Conservation (phyloP, 2,113 vertebrate species). For the Ramphastos sulfuratus region DNA sequence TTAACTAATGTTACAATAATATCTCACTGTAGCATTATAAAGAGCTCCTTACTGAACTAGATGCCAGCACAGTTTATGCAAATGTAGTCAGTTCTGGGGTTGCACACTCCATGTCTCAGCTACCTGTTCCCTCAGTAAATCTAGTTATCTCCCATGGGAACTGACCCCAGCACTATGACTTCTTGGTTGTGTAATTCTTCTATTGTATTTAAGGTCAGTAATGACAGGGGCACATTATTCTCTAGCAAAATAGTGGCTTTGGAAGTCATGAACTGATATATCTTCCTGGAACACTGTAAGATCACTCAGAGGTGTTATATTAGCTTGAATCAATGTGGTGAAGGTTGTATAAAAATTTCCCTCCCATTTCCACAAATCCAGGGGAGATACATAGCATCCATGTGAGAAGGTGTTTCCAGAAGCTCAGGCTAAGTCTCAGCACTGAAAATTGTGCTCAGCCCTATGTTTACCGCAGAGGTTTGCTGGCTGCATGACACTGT, state of each 20-base stretch:
- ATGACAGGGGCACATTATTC: not conserved
- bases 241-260: not conserved
- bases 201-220: not conserved
- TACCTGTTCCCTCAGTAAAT: not conserved
- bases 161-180: not conserved
- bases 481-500: not conserved
- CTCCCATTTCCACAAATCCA: not conserved
- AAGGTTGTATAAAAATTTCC: not conserved
- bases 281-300: not conserved
- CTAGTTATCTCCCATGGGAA: not conserved
- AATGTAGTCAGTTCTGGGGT: not conserved
- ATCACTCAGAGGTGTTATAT: not conserved
- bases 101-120: not conserved
- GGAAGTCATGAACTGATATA: not conserved
- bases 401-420: not conserved
- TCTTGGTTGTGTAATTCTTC: not conserved
- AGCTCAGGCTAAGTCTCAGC: not conserved
- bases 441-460: not conserved
- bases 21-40: not conserved
- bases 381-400: not conserved
- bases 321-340: not conserved
- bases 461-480: not conserved
- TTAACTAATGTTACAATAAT: slow-evolving; percentile 36
- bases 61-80: not conserved
- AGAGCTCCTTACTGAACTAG: not conserved